Base-by-base conservation (phyloP, 2,888 invertebrate species). In the Silvanus unidentatus region DNA sequence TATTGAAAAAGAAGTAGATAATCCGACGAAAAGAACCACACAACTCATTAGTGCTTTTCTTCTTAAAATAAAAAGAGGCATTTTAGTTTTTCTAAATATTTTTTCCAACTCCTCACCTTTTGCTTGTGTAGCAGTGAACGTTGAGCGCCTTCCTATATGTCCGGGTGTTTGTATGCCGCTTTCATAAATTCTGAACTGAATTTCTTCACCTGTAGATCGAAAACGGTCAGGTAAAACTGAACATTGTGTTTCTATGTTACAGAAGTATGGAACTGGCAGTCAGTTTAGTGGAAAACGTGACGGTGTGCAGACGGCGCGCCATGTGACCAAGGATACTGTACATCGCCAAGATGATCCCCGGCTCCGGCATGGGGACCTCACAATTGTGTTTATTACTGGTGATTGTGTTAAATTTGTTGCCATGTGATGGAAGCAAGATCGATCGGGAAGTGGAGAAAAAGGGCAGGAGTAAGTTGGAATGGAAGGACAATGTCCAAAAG, bases 381-480 rank as follows among this genome's bases (percentile, higher is more conserved):
- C 39, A 39, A 37, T 42, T 50, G 49, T 50, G 48, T 50, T 50
- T 42, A 40, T 44, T 52, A 43, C 34, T 54, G 32, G 48, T 56
- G 48, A 30, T 37, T 37, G n/a, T 32, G 32, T 32, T 5, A 3
- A 3, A 5, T 32, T 4, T 32, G 10, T n/a, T 32, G 10, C 32
- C 32, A 32, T 32, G 13, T 9, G 10, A 9, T 12, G n/a, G 6
- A 9, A 32, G 32, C 22, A 22, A 22, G 8, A 22, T 22, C 8
- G 22, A 22, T 22, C 3, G 22, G 8, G 22, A 22, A 22, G 22
- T 22, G 4, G 22, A 22, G 22, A 66, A 62, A 43, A 69, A 68
- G 55, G 69, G 66, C 49, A 70, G 68, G 61, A 70, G 69, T 70
- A 66, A 69, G 69, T 64, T 38, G 3, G 12, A 11, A 16, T 32